A percentile compares a stretch with the other conserved stretches of the same genome.
Conservation (phyloP, 1,140 invertebrate genomes). For the Drosophila guanche region DNA sequence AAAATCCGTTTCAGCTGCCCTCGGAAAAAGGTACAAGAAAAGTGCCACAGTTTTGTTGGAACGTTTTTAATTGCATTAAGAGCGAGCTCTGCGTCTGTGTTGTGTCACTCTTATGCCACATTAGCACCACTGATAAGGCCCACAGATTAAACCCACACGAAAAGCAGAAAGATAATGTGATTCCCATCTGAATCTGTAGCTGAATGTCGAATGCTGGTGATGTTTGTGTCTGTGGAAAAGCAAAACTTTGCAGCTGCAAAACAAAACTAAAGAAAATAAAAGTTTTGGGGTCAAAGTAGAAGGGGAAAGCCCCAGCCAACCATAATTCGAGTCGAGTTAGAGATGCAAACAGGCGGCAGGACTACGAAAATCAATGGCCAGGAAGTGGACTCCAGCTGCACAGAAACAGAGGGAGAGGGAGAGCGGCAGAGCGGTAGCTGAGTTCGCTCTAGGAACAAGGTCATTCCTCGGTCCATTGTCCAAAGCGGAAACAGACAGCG, state of each 20-base stretch:
- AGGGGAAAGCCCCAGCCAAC: conserved; percentile 7
- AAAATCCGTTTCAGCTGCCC: neutral
- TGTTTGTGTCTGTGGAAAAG: conserved; percentile 12
- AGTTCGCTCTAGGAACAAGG: conserved; percentile 44
- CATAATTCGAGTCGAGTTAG: conserved; percentile 67
- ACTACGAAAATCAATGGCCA: conserved; percentile 68
- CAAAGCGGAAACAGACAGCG: conserved; percentile 27
- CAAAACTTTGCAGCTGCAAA: conserved; percentile 42
- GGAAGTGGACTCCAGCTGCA: conserved; percentile 34
- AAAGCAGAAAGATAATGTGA: conserved; percentile 29
- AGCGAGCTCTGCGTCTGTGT: neutral
- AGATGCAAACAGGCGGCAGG: conserved; percentile 11
- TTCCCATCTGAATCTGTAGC: conserved; percentile 7
- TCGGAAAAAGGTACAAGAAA: neutral
- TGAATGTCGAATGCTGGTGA: neutral
- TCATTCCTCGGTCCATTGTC: conserved; percentile 42
- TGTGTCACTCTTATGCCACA: conserved; percentile 57
- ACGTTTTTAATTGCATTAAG: conserved; percentile 52
- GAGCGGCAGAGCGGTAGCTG: too few relatives aligned
- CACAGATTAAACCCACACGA: conserved; percentile 7
- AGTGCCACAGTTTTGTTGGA: neutral
- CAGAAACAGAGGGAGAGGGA: neutral
- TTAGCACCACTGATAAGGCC: conserved; percentile 21
- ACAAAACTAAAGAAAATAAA: conserved; percentile 50
- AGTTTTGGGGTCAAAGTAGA: conserved; percentile 44